These are phyloP conservation scores for Odontomachus brunneus DNA, from an alignment of 1,140 invertebrate genomes.

Conservation along the genomic window DNA sequence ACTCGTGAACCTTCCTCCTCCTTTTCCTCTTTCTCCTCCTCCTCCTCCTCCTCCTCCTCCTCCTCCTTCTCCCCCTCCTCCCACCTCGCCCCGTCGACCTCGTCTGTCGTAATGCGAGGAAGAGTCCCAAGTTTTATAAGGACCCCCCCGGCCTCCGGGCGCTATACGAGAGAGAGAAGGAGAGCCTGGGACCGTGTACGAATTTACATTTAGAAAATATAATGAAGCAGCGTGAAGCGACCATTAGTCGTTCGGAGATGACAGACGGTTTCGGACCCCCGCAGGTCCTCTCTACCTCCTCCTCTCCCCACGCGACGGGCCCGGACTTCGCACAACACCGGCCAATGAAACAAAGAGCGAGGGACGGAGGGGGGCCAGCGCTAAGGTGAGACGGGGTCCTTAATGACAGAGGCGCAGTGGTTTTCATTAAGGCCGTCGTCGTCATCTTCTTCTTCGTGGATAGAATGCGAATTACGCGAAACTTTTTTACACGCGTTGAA, in stretches of 20 bases:
- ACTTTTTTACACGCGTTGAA: constrained; percentile 28
- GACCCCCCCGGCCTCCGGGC: constrained; percentile 74
- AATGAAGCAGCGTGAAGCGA: constrained; percentile 85
- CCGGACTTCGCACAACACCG: constrained; percentile 67
- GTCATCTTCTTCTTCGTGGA: background rate
- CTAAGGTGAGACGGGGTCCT: constrained; percentile 68
- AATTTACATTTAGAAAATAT: constrained; percentile 86
- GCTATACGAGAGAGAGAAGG: constrained; percentile 62
- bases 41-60: too few relatives aligned
- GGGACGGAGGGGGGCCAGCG: constrained; percentile 53
- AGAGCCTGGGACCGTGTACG: constrained; percentile 80
- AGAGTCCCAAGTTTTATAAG: constrained; percentile 80
- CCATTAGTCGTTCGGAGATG: constrained; percentile 86
- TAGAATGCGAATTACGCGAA: constrained; percentile 50
- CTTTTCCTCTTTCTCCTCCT: too few relatives aligned
- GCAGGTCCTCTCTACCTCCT: constrained; percentile 78
- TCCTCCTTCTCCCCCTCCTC: background rate
- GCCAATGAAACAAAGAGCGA: constrained; percentile 81
- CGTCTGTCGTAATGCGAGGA: constrained; percentile 66
- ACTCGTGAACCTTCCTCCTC: constrained; percentile 43
- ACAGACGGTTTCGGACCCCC: constrained; percentile 85
- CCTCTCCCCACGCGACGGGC: constrained; percentile 27
- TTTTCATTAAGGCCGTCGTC: constrained; percentile 74
- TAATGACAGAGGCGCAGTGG: constrained; percentile 79
- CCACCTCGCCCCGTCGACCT: constrained; percentile 33